These are phyloP conservation scores for Pterophyllum scalare DNA, from an alignment of 2,113 vertebrate genomes.

Conservation along the genomic window DNA sequence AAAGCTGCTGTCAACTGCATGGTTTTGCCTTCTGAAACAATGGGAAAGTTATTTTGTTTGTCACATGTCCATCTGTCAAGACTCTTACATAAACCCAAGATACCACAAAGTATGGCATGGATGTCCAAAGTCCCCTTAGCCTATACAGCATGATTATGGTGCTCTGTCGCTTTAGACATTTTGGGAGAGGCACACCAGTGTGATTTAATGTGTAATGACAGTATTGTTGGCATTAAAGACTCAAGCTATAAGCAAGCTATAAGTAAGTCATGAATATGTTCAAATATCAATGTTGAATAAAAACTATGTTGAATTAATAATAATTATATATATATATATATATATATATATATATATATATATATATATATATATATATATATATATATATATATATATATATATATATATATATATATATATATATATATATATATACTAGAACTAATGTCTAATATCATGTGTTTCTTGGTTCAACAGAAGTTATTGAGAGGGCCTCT, in stretches of 20 bases:
- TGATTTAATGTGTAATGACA: neutral
- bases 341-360: too few species aligned
- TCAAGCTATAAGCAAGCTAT: neutral
- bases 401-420: too few species aligned
- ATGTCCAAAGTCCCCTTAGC: too few species aligned
- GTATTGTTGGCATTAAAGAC: neutral
- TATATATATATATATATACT: neutral
- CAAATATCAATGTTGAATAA: neutral
- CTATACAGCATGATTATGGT: neutral
- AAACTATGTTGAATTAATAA: neutral
- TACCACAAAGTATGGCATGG: neutral
- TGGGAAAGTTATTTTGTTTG: neutral
- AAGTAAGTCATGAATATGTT: neutral
- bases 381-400: too few species aligned
- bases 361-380: too few species aligned
- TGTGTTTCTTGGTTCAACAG: conserved; percentile 73
- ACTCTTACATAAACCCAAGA: neutral
- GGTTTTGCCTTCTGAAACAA: neutral
- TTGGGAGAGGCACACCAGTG: neutral
- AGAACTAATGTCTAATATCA: neutral
- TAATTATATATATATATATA: too few species aligned
- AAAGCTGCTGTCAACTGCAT: neutral
- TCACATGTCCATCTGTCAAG: neutral
- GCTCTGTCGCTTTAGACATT: neutral
- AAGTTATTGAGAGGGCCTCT: conserved; percentile 91